Percentiles rank a stretch among this genome's conserved stretches.
phyloP scores from a whole-genome alignment of 2,797 vertebrate species.

The Tapirus indicus region DNA sequence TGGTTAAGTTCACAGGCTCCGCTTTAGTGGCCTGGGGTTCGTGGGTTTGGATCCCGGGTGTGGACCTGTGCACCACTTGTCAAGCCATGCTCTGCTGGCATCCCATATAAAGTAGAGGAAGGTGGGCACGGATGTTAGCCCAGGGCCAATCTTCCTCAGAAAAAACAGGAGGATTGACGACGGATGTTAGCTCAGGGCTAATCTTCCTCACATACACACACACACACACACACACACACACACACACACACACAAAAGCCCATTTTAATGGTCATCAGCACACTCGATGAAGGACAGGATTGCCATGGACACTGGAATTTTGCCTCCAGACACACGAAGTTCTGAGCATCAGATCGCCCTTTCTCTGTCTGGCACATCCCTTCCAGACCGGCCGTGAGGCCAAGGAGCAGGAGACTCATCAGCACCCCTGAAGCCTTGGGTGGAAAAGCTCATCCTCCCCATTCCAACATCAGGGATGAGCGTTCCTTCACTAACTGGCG shows the following conservation, averaged over 20 bases:
- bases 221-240: too few species aligned
- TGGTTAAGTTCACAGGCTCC: too few species aligned
- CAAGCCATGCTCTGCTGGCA: too few species aligned
- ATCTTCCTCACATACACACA: too few species aligned
- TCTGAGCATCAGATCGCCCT: neutral
- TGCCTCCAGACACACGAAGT: neutral
- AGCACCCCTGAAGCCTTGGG: neutral
- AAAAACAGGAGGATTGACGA: too few species aligned
- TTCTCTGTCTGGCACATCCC: rapidly evolving
- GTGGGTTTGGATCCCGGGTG: too few species aligned
- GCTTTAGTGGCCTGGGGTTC: too few species aligned
- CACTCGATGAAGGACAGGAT: neutral
- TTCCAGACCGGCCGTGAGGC: neutral
- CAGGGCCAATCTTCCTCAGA: too few species aligned
- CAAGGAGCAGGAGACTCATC: neutral
- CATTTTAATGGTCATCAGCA: neutral
- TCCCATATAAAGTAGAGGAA: too few species aligned
- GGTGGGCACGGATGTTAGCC: too few species aligned
- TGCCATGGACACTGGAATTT: neutral
- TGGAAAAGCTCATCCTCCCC: neutral
- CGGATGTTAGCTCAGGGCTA: too few species aligned
- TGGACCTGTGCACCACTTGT: too few species aligned
- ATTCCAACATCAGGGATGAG: neutral
- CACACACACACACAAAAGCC: neutral
- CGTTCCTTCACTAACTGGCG: neutral